Base-by-base conservation (phyloP, 1,140 invertebrate genomes). In the Eueides isabella region DNA sequence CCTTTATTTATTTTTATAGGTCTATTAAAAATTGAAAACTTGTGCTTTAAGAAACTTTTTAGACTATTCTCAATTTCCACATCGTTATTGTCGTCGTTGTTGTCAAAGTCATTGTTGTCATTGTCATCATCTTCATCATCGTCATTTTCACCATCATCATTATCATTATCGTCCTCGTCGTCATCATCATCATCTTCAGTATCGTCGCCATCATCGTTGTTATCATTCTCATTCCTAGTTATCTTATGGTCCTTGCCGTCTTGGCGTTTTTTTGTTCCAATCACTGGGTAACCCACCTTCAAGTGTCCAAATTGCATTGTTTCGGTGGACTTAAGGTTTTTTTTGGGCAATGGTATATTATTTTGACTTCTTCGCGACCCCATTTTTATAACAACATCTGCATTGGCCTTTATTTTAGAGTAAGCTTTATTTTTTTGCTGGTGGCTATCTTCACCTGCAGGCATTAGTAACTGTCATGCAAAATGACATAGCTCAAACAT, bases 381-480 rank as follows among this genome's bases (percentile, higher is more conserved):
- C 81, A 83, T 81, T 85, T 83, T 85, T 80, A 82, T 86, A 85
- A 88, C 80, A 90, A 83, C 87, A 93, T 92, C 91, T 92, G 91
- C 91, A 92, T 86, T 91, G 88, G 89, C 85, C 87, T 86, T 93
- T 82, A 81, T 76, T 85, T 91, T 91, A 89, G 82, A 75, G 84
- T 88, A 87, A 91, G 83, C 81, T 90, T 87, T 92, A 86, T 81
- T 80, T 84, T 82, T 88, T 85, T 87, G 81, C 85, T 82, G 86
- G 80, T 89, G 87, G 85, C 88, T 92, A 93, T 93, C 91, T 92
- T 94, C 92, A 93, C 92, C 93, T 94, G 92, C 91, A 93, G 93
- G 93, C 93, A 94, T 94, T 94, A 94, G 92, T 94, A 94, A 92
- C 90, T 92, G 88, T 94, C 93, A 94, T 94, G 93, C 93, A 94